Evolutionary conservation across 2,888 invertebrate species (phyloP), one percentile per base, ranked within the genome.

Genomic region (Pteria penguin): DNA sequence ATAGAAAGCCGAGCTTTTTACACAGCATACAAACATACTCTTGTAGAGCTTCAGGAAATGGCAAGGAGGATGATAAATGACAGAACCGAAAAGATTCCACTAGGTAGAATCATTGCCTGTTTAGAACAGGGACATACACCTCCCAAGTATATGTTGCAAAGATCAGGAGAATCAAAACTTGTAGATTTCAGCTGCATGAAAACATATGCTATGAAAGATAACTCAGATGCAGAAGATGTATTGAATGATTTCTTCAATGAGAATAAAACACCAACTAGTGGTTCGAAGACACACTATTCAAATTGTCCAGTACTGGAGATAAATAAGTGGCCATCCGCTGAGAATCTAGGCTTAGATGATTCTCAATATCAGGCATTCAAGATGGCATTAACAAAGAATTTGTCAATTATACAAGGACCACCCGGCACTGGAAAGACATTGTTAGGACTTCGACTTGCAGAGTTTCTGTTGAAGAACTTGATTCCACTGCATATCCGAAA

Each of bases 361-460:
- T 84, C 85, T 22, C 92, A 92, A 75, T 81, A 84, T 55, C 75
- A 83, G 4, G 92, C 92, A 0, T 68, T 92, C 4, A 72, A 87
- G 60, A 75, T 80, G 22, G 88, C 90, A 2, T 70, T 92, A 2
- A 89, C 89, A 1, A 88, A 88, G 68, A 89, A 91, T 65, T 73
- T 92, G 22, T 85, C 90, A 4, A 76, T 92, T 58, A 90, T 92
- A 27, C 91, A 91, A 82, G 91, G 97, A 0, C 97, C 97, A 0
- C 97, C 97, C 0, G 97, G 97, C 2, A 97, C 97, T 0, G 97
- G 97, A 0, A 97, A 97, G 93, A 96, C 97, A 0, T 95, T 94
- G 89, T 91, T 97, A 76, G 96, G 96, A 0, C 92, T 96, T 36
- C 95, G 95, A 93, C 94, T 97, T 27, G 95, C 95, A 0, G 68